Percentiles rank a stretch among this genome's conserved stretches.
Evolutionary conservation across 2,797 vertebrate genomes (phyloP).

Genomic region (Scleropages formosus): DNA sequence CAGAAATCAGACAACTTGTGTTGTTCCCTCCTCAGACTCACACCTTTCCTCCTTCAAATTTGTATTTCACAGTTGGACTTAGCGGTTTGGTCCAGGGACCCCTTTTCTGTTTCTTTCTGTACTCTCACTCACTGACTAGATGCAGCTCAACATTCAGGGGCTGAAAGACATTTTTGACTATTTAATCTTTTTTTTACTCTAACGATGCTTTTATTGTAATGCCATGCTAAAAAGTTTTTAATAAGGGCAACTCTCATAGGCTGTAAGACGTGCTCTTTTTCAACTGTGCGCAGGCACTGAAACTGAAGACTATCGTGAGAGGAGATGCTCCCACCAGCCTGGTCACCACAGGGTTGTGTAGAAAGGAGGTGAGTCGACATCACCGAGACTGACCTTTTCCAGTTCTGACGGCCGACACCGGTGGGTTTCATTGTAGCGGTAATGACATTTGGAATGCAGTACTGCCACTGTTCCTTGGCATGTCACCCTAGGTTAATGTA

Average conservation of each 20-base stretch:
- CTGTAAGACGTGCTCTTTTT: background rate
- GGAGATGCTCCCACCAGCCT: constrained; percentile 86
- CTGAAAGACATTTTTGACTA: background rate
- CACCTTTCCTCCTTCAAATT: too few relatives aligned
- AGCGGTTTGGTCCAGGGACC: too few relatives aligned
- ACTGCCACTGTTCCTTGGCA: background rate
- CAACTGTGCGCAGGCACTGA: constrained; percentile 79
- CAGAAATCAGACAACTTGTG: too few relatives aligned
- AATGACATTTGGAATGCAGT: background rate
- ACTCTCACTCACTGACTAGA: too few relatives aligned
- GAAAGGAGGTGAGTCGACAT: constrained; percentile 83
- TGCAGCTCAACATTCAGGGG: background rate
- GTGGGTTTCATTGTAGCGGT: background rate
- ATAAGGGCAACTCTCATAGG: constrained; percentile 5
- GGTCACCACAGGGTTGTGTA: constrained; percentile 84
- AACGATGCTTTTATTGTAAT: background rate
- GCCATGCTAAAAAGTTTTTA: constrained; percentile 3
- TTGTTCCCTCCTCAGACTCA: too few relatives aligned
- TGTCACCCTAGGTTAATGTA: too few relatives aligned
- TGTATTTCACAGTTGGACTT: too few relatives aligned
- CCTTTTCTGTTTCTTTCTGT: too few relatives aligned
- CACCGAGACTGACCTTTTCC: background rate
- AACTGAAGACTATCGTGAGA: constrained; percentile 93
- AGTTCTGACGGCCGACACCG: background rate
- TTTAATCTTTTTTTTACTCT: background rate